Base-by-base conservation (phyloP, 2,888 invertebrate species). In the Platypus cylindrus region DNA sequence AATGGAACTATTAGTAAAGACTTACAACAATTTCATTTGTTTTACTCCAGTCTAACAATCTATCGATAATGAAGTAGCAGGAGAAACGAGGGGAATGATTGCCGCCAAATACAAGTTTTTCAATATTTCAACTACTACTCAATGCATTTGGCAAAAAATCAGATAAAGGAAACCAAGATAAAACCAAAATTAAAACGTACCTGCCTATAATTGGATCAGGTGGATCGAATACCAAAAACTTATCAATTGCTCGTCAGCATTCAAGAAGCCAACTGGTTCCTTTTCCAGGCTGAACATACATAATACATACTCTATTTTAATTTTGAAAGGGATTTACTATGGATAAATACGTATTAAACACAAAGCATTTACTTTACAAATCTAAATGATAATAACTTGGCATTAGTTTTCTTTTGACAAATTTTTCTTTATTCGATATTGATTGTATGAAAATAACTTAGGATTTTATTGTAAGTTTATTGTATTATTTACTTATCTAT, bases 241-340 rank as follows among this genome's bases (percentile, higher is more conserved):
- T 68, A 70, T 70, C 70, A 70, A 70, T 70, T 68, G 61, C 70
- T 70, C 70, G 67, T 70, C 69, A 68, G 45, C 34, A 24, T 12
- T 41, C 34, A 37, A 30, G 31, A 30, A 33, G 27, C 43, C 45
- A 43, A 45, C 39, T 37, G 42, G 34, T 37, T 35, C 36, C 39
- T 37, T 26, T 43, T 36, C 32, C 27, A 35, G 30, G 25, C 32
- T n/a, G 33, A 33, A 36, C 32, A 32, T 32, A 17, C 11, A 29
- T 11, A 15, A 9, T 11, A 30, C 30, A 36, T 36, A 18, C 36
- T 26, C 36, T 30, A 26, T 12, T 36, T 30, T 36, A 26, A 36
- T 36, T 26, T n/a, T n/a, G n/a, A n/a, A n/a, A 14, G 22, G 36
- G 36, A 30, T 36, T 30, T 36, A 11, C 16, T 16, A n/a, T 12